Percentiles rank a stretch among this genome's conserved stretches.
Evolutionary conservation across 2,888 invertebrate species (phyloP).

Genomic region (Cryptosula pallasiana): DNA sequence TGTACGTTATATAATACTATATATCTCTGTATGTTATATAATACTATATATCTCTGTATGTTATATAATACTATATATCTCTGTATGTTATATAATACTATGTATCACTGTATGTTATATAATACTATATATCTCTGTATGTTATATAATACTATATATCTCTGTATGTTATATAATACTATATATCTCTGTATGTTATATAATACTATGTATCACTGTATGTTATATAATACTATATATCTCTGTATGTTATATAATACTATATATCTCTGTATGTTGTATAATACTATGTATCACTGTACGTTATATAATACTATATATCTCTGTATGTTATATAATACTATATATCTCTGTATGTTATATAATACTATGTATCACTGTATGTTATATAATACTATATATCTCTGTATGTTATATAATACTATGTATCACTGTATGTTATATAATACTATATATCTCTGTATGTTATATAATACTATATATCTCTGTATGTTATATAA

Average conservation of each 20-base stretch:
- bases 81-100: neutral
- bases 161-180: neutral
- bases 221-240: neutral
- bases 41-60: neutral
- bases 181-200: neutral
- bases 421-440: neutral
- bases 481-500: neutral
- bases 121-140: neutral
- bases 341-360: neutral
- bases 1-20: too few species aligned
- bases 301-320: neutral
- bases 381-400: neutral
- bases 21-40: neutral
- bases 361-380: neutral
- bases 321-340: neutral
- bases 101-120: neutral
- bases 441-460: neutral
- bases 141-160: neutral
- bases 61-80: neutral
- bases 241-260: neutral
- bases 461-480: neutral
- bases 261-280: neutral
- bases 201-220: neutral
- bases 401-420: neutral
- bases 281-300: neutral